Conservation (phyloP, 2,888 invertebrate species). For the Hemistola chrysoprasaria region DNA sequence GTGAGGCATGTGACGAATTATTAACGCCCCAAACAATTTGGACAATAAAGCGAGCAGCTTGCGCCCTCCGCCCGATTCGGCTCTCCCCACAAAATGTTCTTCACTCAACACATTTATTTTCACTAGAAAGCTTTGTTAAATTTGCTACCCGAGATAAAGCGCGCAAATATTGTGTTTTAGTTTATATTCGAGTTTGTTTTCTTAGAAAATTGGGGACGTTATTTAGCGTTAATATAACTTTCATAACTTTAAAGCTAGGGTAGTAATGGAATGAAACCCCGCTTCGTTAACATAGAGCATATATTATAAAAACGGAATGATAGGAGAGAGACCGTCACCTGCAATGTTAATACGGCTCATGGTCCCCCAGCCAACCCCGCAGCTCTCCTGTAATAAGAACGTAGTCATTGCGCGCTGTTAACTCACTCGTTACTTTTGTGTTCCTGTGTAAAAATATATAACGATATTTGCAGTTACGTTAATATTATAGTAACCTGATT, state of each 20-base stretch:
- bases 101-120: slow-evolving; percentile 51
- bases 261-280: slow-evolving; percentile 6
- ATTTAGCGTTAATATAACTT: slow-evolving; percentile 13
- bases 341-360: slow-evolving; percentile 33
- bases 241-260: slow-evolving; percentile 8
- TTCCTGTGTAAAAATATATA: slow-evolving; percentile 43
- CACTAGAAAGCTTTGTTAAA: slow-evolving; percentile 42
- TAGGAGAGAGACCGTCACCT: slow-evolving; percentile 34
- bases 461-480: no score
- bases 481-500: no score
- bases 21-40: slow-evolving; percentile 64
- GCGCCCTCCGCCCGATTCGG: slow-evolving; percentile 34
- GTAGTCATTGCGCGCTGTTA: slow-evolving; percentile 39
- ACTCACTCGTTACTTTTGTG: slow-evolving; percentile 43
- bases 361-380: slow-evolving; percentile 27
- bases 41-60: slow-evolving; percentile 58
- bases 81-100: slow-evolving; percentile 45
- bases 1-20: slow-evolving; percentile 63
- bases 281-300: not conserved
- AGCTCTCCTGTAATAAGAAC: slow-evolving; percentile 31
- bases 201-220: slow-evolving; percentile 12
- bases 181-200: slow-evolving; percentile 24
- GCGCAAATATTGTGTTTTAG: slow-evolving; percentile 31
- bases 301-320: slow-evolving; percentile 21
- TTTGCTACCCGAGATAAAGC: slow-evolving; percentile 34